phyloP scores from a whole-genome alignment of 2,113 vertebrate species.

The Grantiella picta region DNA sequence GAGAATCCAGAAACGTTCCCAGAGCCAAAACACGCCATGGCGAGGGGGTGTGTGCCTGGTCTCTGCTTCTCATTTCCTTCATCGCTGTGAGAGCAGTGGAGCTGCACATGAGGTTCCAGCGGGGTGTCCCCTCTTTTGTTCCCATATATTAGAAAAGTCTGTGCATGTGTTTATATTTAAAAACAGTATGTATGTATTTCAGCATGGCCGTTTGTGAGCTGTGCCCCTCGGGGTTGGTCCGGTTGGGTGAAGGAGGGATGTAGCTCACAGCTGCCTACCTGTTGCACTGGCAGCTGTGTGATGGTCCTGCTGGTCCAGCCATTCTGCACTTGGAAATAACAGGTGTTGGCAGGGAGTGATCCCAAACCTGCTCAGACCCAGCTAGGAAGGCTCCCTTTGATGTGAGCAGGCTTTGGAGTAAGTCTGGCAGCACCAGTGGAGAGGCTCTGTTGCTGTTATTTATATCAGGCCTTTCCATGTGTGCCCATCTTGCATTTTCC shows the following conservation, averaged over 20 bases:
- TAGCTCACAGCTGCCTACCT: background rate
- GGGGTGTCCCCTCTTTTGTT: constrained; percentile 23
- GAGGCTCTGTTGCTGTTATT: accelerated
- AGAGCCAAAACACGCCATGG: background rate
- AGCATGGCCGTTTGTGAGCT: background rate
- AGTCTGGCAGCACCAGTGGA: background rate
- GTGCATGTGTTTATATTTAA: constrained; percentile 6
- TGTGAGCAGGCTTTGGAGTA: background rate
- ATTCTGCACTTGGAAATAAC: background rate
- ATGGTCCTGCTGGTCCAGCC: background rate
- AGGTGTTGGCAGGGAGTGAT: background rate
- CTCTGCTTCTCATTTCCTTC: constrained; percentile 53
- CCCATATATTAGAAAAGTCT: background rate
- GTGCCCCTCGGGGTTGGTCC: background rate
- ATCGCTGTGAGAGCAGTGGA: background rate
- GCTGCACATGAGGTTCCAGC: constrained; percentile 1
- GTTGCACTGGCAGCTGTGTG: background rate
- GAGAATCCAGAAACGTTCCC: background rate
- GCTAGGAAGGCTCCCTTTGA: background rate
- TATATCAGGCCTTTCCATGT: background rate
- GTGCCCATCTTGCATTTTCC: background rate
- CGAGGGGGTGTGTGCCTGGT: background rate
- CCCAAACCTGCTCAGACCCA: background rate
- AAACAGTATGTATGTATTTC: background rate
- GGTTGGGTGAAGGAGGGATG: background rate